Conservation (phyloP, 2,797 vertebrate species). For the Eulemur coronatus region DNA sequence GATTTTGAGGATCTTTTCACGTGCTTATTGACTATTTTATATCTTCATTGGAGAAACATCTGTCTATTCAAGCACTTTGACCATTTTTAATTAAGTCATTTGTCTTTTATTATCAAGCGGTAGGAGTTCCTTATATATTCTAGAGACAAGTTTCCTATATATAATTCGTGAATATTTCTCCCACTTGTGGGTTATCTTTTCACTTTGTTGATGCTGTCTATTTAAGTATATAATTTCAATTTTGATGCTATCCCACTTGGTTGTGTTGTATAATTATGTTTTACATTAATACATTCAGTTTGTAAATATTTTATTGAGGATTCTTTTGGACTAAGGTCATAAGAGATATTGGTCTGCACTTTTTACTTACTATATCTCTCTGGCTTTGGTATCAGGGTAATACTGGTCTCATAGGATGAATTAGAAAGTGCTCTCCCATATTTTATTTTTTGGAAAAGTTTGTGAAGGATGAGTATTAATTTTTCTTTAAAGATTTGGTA, state of each 20-base stretch:
- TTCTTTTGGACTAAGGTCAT: background rate
- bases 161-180: background rate
- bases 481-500: background rate
- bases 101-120: background rate
- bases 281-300: background rate
- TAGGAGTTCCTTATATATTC: background rate
- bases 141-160: background rate
- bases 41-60: background rate
- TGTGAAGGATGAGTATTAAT: background rate
- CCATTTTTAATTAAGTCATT: background rate
- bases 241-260: background rate
- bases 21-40: background rate
- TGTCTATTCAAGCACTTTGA: background rate
- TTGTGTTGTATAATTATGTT: background rate
- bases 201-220: background rate
- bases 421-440: background rate
- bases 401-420: background rate
- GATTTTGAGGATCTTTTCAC: background rate
- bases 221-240: background rate
- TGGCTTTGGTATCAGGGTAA: background rate
- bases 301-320: background rate
- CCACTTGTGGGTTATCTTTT: background rate
- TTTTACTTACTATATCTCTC: background rate
- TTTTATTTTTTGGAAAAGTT: background rate
- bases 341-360: background rate